A percentile compares a stretch with the other conserved stretches of the same genome.
Evolutionary conservation across 2,888 invertebrate genomes (phyloP).

Genomic region (Ichneumoninae sp.): DNA sequence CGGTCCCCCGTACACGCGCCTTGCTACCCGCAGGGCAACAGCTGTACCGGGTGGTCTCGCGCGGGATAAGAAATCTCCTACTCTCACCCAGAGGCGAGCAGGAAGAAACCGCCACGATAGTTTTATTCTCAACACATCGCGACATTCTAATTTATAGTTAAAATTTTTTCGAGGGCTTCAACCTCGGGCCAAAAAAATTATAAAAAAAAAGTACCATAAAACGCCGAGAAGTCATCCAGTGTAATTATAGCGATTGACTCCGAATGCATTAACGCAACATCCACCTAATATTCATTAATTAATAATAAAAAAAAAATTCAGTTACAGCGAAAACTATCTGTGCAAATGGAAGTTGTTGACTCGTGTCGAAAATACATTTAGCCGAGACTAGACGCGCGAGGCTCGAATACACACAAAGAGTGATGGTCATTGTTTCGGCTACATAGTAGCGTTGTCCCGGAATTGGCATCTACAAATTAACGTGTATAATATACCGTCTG

Average conservation of each 20-base stretch:
- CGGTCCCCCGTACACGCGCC: constrained; percentile 38
- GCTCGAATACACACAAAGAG: not conserved
- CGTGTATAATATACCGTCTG: constrained; percentile 67
- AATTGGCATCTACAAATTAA: constrained; percentile 30
- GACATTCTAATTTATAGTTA: constrained; percentile 47
- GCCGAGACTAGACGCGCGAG: not conserved
- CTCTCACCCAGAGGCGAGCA: constrained; percentile 27
- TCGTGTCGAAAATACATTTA: not conserved
- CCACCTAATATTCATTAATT: not conserved
- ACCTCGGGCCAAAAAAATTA: not conserved
- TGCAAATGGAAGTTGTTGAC: not conserved
- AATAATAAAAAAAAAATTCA: too few species aligned
- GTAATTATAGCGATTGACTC: constrained; percentile 4
- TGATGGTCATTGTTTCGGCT: not conserved
- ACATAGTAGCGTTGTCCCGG: not conserved
- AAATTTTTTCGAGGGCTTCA: constrained; percentile 51
- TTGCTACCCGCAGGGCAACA: constrained; percentile 41
- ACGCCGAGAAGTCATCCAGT: constrained; percentile 1
- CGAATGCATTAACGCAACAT: not conserved
- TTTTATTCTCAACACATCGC: constrained; percentile 36
- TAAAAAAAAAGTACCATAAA: not conserved
- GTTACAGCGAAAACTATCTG: not conserved
- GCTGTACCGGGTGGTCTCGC: constrained; percentile 73
- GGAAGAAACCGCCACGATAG: constrained; percentile 41
- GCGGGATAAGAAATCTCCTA: constrained; percentile 39